Percentiles rank a stretch among this genome's conserved stretches.
phyloP scores from a whole-genome alignment of 2,888 invertebrate species.

The Rhingia rostrata region DNA sequence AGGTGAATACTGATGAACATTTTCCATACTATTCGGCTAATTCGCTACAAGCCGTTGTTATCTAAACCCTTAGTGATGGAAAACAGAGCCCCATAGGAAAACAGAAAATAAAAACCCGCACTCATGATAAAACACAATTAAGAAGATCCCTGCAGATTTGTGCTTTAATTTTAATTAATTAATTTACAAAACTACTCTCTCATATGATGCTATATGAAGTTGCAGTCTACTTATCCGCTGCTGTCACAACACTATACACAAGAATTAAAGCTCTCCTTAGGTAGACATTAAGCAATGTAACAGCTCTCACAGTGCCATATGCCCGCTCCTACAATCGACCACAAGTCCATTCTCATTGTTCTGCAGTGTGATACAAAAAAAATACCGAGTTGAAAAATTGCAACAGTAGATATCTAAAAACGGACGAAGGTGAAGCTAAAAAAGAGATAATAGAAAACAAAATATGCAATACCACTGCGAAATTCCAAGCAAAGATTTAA shows the following conservation, averaged over 20 bases:
- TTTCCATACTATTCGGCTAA: not conserved
- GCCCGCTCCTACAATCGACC: constrained; percentile 42
- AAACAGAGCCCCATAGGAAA: constrained; percentile 1
- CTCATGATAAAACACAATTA: constrained; percentile 61
- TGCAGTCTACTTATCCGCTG: constrained; percentile 31
- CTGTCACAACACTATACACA: constrained; percentile 9
- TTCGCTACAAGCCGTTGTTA: not conserved
- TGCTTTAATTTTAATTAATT: constrained; percentile 63
- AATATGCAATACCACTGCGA: constrained; percentile 50
- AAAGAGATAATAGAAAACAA: constrained; percentile 9
- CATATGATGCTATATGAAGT: constrained; percentile 49
- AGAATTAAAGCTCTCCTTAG: constrained; percentile 37
- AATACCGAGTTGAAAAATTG: constrained; percentile 52
- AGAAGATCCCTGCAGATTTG: constrained; percentile 45
- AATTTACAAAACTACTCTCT: constrained; percentile 64
- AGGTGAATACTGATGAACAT: not conserved
- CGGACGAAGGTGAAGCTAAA: constrained; percentile 20
- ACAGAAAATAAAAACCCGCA: constrained; percentile 9
- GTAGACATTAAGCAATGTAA: constrained; percentile 47
- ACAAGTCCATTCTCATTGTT: constrained; percentile 43
- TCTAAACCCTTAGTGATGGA: not conserved
- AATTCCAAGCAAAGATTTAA: constrained; percentile 55
- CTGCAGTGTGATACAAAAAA: constrained; percentile 1
- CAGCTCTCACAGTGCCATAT: constrained; percentile 39
- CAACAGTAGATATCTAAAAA: constrained; percentile 20